These are phyloP conservation scores for Diphyllodes magnificus DNA, from an alignment of 2,113 vertebrate species.

Conservation along the genomic window DNA sequence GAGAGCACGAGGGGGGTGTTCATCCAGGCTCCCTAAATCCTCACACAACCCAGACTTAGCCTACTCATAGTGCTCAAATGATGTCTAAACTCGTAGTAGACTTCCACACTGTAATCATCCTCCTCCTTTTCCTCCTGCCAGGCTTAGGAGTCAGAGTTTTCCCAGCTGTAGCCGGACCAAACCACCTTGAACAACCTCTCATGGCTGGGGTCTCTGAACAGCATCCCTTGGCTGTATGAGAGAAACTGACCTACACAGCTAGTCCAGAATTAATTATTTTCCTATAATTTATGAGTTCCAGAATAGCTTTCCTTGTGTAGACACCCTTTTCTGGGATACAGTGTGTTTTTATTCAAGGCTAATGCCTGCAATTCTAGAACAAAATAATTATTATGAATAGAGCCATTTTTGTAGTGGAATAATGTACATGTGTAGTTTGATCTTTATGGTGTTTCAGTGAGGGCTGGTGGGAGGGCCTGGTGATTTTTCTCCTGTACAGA, in stretches of 20 bases:
- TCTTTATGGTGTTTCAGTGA: not conserved
- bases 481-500: conserved; percentile 48
- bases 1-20: not conserved
- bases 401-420: conserved; percentile 32
- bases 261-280: not conserved
- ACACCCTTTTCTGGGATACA: not conserved
- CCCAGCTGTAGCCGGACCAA: not conserved
- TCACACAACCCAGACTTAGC: not conserved
- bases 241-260: not conserved
- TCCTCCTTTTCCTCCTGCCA: not conserved
- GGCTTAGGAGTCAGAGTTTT: not conserved
- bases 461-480: conserved; percentile 31
- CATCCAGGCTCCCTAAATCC: not conserved
- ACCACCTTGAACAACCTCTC: not conserved
- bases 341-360: conserved; percentile 20
- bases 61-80: not conserved
- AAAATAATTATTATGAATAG: conserved; percentile 48
- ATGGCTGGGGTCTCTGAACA: not conserved
- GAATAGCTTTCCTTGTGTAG: not conserved
- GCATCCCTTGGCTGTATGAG: not conserved
- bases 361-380: not conserved
- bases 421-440: conserved; percentile 50
- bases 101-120: not conserved
- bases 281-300: not conserved
- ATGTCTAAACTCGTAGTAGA: not conserved